Conservation (phyloP, 2,113 vertebrate genomes). For the Poeciliopsis occidentalis region DNA sequence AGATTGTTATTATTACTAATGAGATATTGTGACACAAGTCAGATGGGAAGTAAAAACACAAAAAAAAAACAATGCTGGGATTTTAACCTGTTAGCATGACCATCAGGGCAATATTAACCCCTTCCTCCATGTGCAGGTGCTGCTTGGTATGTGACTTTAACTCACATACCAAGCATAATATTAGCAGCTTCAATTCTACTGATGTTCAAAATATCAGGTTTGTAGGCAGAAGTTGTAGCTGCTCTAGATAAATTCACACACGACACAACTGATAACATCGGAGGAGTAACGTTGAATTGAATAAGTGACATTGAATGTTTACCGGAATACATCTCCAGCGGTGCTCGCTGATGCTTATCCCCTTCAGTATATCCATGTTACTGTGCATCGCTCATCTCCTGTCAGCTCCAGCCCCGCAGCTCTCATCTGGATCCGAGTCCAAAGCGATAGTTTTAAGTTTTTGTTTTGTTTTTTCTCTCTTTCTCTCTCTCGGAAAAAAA, state of each 20-base stretch:
- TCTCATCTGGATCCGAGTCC: conserved; percentile 23
- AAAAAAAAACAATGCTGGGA: background rate
- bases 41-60: background rate
- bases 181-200: background rate
- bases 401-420: conserved; percentile 28
- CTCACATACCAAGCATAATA: background rate
- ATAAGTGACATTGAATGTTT: background rate
- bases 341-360: conserved; percentile 33
- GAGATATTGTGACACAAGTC: conserved; percentile 12
- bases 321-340: conserved; percentile 53
- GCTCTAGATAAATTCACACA: background rate
- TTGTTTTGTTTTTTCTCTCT: background rate
- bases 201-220: background rate
- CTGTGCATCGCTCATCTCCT: conserved; percentile 46
- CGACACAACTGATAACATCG: background rate
- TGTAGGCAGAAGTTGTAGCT: conserved; percentile 24
- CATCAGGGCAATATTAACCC: background rate
- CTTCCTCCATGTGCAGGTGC: background rate
- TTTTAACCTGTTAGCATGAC: conserved; percentile 16
- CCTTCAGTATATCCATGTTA: conserved; percentile 71
- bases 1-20: conserved; percentile 15
- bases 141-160: background rate
- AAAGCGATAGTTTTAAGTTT: conserved; percentile 40
- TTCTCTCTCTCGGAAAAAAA: too few species aligned
- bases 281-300: background rate